These are phyloP conservation scores for Rousettus madagascariensis DNA, from an alignment of 2,797 vertebrate species.

Conservation along the genomic window DNA sequence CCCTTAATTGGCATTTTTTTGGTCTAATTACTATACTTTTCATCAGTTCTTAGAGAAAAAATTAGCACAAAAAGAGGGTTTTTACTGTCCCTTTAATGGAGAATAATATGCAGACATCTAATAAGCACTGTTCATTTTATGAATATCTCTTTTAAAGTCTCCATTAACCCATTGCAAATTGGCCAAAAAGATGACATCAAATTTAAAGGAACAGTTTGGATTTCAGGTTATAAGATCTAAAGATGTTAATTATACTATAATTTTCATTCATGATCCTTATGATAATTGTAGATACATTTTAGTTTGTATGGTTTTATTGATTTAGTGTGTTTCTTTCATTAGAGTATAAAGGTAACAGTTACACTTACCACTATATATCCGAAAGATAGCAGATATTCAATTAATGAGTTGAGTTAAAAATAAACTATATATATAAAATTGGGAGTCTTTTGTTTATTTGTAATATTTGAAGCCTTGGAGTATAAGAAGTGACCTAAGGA, in stretches of 20 bases:
- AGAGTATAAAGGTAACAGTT: neutral
- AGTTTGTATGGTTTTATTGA: neutral
- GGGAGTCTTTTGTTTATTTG: neutral
- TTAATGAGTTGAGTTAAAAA: neutral
- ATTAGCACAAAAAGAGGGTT: neutral
- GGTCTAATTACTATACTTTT: slow-evolving; percentile 53
- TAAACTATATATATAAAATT: neutral
- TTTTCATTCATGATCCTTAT: neutral
- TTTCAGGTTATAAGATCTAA: neutral
- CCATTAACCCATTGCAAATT: neutral
- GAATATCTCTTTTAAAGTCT: slow-evolving; percentile 34
- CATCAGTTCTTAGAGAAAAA: slow-evolving; percentile 23
- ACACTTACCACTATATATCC: neutral
- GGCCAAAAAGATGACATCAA: neutral
- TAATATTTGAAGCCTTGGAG: neutral
- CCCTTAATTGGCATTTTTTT: slow-evolving; percentile 43
- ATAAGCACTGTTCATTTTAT: slow-evolving; percentile 32
- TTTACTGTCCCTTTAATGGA: neutral
- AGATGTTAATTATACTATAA: neutral
- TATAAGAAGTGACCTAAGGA: neutral
- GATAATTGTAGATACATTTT: neutral
- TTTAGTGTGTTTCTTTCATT: neutral
- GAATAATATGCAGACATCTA: slow-evolving; percentile 25
- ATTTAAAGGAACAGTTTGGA: neutral
- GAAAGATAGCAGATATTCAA: neutral